Evolutionary conservation across 2,888 invertebrate species (phyloP).

Genomic region (Conistra vaccinii): DNA sequence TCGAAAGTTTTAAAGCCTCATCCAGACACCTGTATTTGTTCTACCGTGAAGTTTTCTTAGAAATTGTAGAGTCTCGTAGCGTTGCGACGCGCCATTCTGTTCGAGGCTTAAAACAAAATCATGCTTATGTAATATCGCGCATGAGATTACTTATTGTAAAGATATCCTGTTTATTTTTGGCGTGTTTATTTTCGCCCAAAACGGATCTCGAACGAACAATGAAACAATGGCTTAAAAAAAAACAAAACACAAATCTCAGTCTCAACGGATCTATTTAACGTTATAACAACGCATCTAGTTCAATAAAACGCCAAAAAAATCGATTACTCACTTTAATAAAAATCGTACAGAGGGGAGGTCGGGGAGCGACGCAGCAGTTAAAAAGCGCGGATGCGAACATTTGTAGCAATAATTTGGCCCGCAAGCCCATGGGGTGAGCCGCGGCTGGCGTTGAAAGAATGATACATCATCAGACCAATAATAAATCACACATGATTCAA

Average conservation of each 20-base stretch:
- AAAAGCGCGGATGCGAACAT: constrained; percentile 88
- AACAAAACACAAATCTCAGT: constrained; percentile 25
- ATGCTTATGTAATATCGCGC: no score
- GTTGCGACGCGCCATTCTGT: no score
- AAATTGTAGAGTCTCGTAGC: no score
- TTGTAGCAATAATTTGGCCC: constrained; percentile 89
- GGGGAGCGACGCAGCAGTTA: constrained; percentile 81
- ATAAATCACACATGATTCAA: constrained; percentile 91
- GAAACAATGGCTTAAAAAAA: background rate
- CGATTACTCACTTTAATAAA: constrained; percentile 86
- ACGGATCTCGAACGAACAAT: background rate
- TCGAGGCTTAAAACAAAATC: no score
- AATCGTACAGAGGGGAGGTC: constrained; percentile 77
- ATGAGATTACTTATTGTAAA: no score
- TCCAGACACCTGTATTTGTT: no score
- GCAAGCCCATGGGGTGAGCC: constrained; percentile 86
- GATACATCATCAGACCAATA: constrained; percentile 91
- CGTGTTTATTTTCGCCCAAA: background rate
- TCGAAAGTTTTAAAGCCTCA: no score
- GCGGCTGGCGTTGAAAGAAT: constrained; percentile 90
- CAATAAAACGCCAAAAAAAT: constrained; percentile 78
- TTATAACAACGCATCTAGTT: constrained; percentile 68
- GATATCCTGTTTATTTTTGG: no score
- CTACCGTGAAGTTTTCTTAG: no score
- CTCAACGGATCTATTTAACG: constrained; percentile 64